Evolutionary conservation across 1,140 invertebrate genomes (phyloP).

Genomic region (Atta cephalotes): DNA sequence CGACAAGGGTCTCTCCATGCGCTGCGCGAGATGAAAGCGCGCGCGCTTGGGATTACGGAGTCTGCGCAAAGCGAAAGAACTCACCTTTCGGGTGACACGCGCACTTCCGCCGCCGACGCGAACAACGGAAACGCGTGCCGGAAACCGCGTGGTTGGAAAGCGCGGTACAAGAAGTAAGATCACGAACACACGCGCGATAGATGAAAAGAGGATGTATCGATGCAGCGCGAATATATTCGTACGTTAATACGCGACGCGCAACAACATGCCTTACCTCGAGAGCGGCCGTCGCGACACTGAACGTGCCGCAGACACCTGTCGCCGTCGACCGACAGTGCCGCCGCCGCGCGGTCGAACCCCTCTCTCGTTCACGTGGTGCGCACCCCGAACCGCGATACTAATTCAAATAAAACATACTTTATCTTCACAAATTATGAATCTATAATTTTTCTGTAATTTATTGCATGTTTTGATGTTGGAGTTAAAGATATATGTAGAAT

Average conservation of each 20-base stretch:
- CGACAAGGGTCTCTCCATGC: neutral
- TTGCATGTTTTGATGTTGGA: neutral
- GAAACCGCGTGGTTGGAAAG: slow-evolving; percentile 4
- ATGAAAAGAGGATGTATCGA: slow-evolving; percentile 16
- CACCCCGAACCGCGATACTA: slow-evolving; percentile 48
- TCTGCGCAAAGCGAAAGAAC: slow-evolving; percentile 76
- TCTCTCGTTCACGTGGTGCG: slow-evolving; percentile 53
- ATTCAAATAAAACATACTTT: neutral
- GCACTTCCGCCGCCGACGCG: slow-evolving; percentile 65
- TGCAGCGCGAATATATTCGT: slow-evolving; percentile 16
- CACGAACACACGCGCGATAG: neutral
- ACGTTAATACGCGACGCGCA: slow-evolving; percentile 53
- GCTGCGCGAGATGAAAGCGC: slow-evolving; percentile 50
- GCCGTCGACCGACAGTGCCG: slow-evolving; percentile 79
- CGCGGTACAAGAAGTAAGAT: neutral
- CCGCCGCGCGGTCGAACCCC: slow-evolving; percentile 81
- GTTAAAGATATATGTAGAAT: neutral
- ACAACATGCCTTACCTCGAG: slow-evolving; percentile 82
- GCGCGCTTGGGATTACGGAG: slow-evolving; percentile 65
- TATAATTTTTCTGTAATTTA: neutral
- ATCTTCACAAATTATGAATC: neutral
- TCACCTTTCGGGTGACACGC: slow-evolving; percentile 73
- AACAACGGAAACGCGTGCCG: slow-evolving; percentile 66
- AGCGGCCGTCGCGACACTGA: slow-evolving; percentile 86
- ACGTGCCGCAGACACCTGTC: slow-evolving; percentile 82